Base-by-base conservation (phyloP, 1,140 invertebrate species). In the Episyrphus balteatus region DNA sequence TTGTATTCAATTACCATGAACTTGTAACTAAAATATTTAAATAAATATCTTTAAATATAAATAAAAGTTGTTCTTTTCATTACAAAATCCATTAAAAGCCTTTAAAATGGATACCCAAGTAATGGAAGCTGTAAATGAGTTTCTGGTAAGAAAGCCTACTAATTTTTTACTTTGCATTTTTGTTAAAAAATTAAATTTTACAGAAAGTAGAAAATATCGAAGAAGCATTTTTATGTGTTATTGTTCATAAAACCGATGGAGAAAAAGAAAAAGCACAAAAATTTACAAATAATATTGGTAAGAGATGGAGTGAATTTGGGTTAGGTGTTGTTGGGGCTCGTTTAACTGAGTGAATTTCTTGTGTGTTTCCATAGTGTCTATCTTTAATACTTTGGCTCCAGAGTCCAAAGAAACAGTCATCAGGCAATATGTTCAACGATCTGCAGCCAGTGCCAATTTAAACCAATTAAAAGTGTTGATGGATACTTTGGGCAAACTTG, bases 181-280 rank as follows among this genome's bases (percentile, higher is more conserved):
- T 6, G 3, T 3, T 31, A 2, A 1, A 32, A 10, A n/a, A 30
- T 11, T 3, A 19, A 19, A 11, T 50, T 53, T 71, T 69, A 46
- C 59, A 89, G 83, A 80, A 77, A 70, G 83, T 88, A 3, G 86
- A 92, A 61, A 73, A 79, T 2, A 81, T 92, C 38, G 88, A 92
- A 61, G 87, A 90, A 69, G 85, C 85, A 1, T 92, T 93, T 56
- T 85, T 84, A 66, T 86, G 83, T 56, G 88, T 86, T 57, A 72
- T 92, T 32, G 81, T 88, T 1, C 81, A 88, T 54, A 79, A 82
- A 51, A 69, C 76, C 26, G 78, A 81, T 34, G 72, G 73, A 39
- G 80, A 88, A 60, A 73, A 72, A 54, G 78, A 81, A 50, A 84
- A 81, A 59, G 70, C 81, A 30, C 61, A 73, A 37, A 58, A 66